Evolutionary conservation across 2,113 vertebrate genomes (phyloP).

Genomic region (Phylloscopus trochilus): DNA sequence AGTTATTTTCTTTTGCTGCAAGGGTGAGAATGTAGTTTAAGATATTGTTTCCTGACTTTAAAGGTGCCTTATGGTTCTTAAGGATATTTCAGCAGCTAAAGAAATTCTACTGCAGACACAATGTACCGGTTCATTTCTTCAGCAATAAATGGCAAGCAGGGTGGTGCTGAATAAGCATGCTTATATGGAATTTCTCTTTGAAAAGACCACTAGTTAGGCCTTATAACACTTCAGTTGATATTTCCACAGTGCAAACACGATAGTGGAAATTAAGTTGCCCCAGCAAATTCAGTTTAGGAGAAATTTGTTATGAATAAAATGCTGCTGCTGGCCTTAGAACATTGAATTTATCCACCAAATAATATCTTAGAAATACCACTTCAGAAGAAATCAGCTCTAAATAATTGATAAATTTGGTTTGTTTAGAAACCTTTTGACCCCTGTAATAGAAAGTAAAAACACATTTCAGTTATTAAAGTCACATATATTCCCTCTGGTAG

Average conservation of each 20-base stretch:
- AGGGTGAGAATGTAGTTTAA: conserved; percentile 56
- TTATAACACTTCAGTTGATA: conserved; percentile 76
- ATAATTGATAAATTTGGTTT: conserved; percentile 97
- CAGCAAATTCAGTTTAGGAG: conserved; percentile 89
- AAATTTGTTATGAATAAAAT: conserved; percentile 92
- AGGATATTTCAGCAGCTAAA: conserved; percentile 62
- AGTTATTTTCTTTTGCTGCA: conserved; percentile 54
- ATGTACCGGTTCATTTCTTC: conserved; percentile 71
- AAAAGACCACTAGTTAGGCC: conserved; percentile 79
- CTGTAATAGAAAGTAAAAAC: conserved; percentile 86
- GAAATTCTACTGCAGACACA: conserved; percentile 61
- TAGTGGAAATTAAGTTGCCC: conserved; percentile 94
- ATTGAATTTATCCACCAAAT: conserved; percentile 96
- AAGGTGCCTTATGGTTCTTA: conserved; percentile 59
- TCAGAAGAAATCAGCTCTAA: conserved; percentile 93
- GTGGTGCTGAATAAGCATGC: conserved; percentile 83
- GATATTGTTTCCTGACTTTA: conserved; percentile 69
- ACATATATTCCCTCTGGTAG: conserved; percentile 80
- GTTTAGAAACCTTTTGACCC: conserved; percentile 86
- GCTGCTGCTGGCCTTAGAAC: conserved; percentile 81
- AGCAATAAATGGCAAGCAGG: conserved; percentile 74
- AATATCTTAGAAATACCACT: conserved; percentile 90
- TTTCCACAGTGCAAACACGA: conserved; percentile 81
- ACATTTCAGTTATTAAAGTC: conserved; percentile 85
- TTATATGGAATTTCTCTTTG: conserved; percentile 80